Evolutionary conservation across 2,888 invertebrate species (phyloP).

Genomic region (Tachina fera): DNA sequence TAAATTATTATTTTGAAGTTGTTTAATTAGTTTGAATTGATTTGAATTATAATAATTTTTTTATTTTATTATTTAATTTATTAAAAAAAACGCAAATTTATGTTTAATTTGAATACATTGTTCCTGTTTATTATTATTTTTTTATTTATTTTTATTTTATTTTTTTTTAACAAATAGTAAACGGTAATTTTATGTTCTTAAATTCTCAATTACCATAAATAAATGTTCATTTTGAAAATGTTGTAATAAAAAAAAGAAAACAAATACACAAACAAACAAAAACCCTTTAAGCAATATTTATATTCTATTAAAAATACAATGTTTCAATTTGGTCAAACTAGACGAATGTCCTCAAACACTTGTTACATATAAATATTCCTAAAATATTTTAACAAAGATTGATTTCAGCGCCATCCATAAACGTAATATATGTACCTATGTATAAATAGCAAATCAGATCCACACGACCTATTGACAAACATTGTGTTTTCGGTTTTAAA

Average conservation of each 20-base stretch:
- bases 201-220: slow-evolving; percentile 29
- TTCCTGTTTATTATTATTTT: slow-evolving; percentile 60
- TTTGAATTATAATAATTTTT: slow-evolving; percentile 44
- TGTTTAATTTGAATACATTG: slow-evolving; percentile 56
- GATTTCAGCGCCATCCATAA: slow-evolving; percentile 47
- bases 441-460: slow-evolving; percentile 20
- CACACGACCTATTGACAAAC: slow-evolving; percentile 28
- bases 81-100: slow-evolving; percentile 48
- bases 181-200: slow-evolving; percentile 36
- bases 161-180: slow-evolving; percentile 24
- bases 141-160: neutral
- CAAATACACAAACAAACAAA: neutral
- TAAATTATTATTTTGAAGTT: neutral
- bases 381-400: slow-evolving; percentile 9
- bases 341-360: neutral
- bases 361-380: slow-evolving; percentile 27
- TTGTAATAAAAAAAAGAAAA: slow-evolving; percentile 21
- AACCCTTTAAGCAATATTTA: slow-evolving; percentile 59
- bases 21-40: slow-evolving; percentile 56
- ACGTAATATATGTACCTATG: slow-evolving; percentile 45
- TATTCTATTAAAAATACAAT: slow-evolving; percentile 46
- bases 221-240: slow-evolving; percentile 28
- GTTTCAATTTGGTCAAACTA: slow-evolving; percentile 32
- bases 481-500: slow-evolving; percentile 60
- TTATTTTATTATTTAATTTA: slow-evolving; percentile 48